Percentiles rank a stretch among this genome's conserved stretches.
Conservation (phyloP, 2,797 vertebrate species). For the Chloroceryle inda region DNA sequence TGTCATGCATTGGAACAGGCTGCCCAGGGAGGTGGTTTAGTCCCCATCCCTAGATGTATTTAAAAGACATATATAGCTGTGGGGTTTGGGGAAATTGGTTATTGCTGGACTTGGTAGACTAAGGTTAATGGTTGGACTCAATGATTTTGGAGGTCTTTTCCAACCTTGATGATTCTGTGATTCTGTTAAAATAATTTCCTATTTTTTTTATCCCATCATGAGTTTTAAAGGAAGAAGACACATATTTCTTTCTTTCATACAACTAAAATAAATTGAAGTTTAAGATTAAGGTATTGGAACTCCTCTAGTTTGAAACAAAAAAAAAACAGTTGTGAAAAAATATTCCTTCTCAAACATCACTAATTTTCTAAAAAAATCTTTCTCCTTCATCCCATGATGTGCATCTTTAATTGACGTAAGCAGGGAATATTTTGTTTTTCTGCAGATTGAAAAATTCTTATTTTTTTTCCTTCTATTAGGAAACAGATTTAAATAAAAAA, state of each 20-base stretch:
- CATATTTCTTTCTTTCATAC: not conserved
- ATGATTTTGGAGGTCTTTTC: too few relatives aligned
- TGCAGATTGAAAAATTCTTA: not conserved
- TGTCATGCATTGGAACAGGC: too few relatives aligned
- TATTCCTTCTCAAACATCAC: not conserved
- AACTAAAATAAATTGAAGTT: not conserved
- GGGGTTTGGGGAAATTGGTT: too few relatives aligned
- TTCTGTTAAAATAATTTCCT: not conserved
- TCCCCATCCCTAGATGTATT: too few relatives aligned
- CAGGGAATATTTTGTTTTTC: not conserved
- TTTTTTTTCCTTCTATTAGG: not conserved
- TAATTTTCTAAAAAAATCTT: rapidly evolving
- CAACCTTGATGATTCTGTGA: too few relatives aligned
- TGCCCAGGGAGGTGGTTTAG: too few relatives aligned
- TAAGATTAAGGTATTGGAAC: not conserved
- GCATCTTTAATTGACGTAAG: not conserved
- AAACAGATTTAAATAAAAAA: not conserved
- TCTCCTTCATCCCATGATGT: not conserved
- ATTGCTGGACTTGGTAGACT: too few relatives aligned
- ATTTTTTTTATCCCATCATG: not conserved
- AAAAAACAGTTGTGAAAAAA: not conserved
- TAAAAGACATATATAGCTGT: too few relatives aligned
- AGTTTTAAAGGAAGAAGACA: not conserved
- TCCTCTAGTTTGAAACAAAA: not conserved
- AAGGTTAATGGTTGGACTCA: too few relatives aligned